Evolutionary conservation across 2,888 invertebrate genomes (phyloP).

Genomic region (Encarsia formosa): DNA sequence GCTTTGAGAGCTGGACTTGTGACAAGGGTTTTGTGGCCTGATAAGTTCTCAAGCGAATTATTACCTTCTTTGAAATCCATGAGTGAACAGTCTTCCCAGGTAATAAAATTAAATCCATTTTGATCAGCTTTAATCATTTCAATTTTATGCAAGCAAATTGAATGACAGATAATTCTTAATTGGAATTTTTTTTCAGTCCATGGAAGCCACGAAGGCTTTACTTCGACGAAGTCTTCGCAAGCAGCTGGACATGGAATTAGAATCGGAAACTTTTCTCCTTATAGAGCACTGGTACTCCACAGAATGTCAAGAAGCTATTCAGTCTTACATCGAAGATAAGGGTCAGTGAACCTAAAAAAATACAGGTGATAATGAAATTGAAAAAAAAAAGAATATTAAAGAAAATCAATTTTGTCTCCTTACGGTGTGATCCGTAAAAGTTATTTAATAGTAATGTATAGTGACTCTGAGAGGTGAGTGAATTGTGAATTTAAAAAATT

Average conservation of each 20-base stretch:
- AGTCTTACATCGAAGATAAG: conserved; percentile 44
- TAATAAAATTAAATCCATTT: conserved; percentile 43
- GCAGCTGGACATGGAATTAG: conserved; percentile 60
- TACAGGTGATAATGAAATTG: conserved; percentile 11
- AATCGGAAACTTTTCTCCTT: conserved; percentile 65
- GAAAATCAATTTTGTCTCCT: conserved; percentile 12
- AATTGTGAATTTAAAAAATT: no score
- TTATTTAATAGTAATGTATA: conserved; percentile 23
- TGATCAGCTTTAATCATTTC: neutral
- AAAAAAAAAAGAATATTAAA: conserved; percentile 1
- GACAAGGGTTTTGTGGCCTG: conserved; percentile 74
- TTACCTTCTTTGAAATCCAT: conserved; percentile 65
- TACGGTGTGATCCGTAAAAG: no score
- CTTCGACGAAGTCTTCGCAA: conserved; percentile 58
- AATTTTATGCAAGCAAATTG: no score
- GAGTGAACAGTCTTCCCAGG: conserved; percentile 71
- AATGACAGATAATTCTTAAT: no score
- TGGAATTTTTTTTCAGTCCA: conserved; percentile 53
- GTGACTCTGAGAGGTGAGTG: conserved; percentile 5
- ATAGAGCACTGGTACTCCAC: conserved; percentile 70
- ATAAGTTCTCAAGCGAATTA: conserved; percentile 72
- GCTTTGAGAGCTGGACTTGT: conserved; percentile 76
- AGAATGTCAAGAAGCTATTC: conserved; percentile 62
- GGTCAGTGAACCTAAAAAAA: conserved; percentile 35
- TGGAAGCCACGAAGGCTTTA: conserved; percentile 60